These are phyloP conservation scores for Drosophila subquinaria DNA, from an alignment of 2,888 invertebrate genomes.

Conservation along the genomic window DNA sequence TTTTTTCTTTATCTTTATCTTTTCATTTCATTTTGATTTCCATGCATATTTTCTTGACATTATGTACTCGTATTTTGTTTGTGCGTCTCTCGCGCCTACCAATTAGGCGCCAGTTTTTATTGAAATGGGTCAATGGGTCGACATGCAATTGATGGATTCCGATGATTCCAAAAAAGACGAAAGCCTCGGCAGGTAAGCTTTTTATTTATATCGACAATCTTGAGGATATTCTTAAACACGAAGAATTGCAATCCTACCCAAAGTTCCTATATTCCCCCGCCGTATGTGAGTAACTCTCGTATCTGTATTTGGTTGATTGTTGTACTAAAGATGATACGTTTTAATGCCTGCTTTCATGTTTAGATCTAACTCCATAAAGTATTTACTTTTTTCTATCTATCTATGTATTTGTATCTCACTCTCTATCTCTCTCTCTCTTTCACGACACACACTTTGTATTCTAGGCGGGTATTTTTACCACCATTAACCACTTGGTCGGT, in stretches of 20 bases:
- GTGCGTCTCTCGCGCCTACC: constrained; percentile 61
- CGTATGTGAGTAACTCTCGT: constrained; percentile 61
- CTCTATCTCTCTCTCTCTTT: constrained; percentile 28
- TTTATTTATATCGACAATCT: neutral
- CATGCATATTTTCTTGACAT: constrained; percentile 62
- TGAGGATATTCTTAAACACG: constrained; percentile 29
- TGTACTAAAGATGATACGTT: constrained; percentile 7
- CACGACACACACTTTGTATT: constrained; percentile 65
- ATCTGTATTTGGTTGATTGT: constrained; percentile 21
- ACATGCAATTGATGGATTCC: constrained; percentile 93
- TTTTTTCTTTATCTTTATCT: constrained; percentile 27
- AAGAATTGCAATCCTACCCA: constrained; percentile 22
- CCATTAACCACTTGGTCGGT: constrained; percentile 90
- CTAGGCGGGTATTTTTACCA: constrained; percentile 90
- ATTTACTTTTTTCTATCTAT: constrained; percentile 1
- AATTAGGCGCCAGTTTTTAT: constrained; percentile 84
- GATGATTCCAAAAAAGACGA: constrained; percentile 96
- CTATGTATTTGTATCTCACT: constrained; percentile 27
- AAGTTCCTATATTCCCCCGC: constrained; percentile 1
- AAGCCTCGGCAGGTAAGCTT: constrained; percentile 93
- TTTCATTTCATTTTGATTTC: constrained; percentile 61
- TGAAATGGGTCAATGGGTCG: constrained; percentile 86
- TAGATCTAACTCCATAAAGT: constrained; percentile 16
- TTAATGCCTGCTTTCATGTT: constrained; percentile 40
- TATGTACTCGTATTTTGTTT: constrained; percentile 64